Base-by-base conservation (phyloP, 2,888 invertebrate genomes). In the Drosophila paranaensis region DNA sequence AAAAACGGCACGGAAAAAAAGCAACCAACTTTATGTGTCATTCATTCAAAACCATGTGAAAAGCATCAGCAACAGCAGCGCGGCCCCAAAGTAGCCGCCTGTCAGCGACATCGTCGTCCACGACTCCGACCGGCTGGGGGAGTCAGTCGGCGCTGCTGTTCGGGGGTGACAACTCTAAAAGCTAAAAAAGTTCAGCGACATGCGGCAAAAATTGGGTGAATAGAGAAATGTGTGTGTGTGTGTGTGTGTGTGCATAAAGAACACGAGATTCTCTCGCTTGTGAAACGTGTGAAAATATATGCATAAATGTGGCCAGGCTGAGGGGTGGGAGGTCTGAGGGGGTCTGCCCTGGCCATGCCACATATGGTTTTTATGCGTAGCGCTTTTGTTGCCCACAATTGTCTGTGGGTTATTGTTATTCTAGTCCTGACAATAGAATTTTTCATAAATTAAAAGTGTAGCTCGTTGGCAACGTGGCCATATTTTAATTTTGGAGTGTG, bases 21-120 rank as follows among this genome's bases (percentile, higher is more conserved):
- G 60, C 71, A 76, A 71, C 74, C 69, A 86, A 89, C 83, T 88
- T 89, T 84, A 86, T 84, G 87, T 84, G 83, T 88, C 83, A 84
- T 89, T 88, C 83, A 84, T 84, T 84, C 89, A 84, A 83, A 84
- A 80, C 68, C 83, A 88, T 84, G 84, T 83, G 83, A 88, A 83
- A 88, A 72, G 83, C 89, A 88, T 84, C 89, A 89, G 67, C 61
- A 70, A 54, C 75, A 67, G 77, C 82, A 82, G 27, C 51, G 80
- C 53, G 51, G 64, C 62, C 62, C 75, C 82, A 82, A 88, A 88
- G 82, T 82, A 85, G 86, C 86, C 79, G 75, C 60, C 82, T 85
- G 86, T 78, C 80, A 79, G 64, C 71, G 61, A 42, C 77, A 77
- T 61, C 45, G 64, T 60, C 54, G 48, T 37, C 46, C 39, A 37